Evolutionary conservation across 2,888 invertebrate genomes (phyloP).

Genomic region (Sceliomorpha sp.): DNA sequence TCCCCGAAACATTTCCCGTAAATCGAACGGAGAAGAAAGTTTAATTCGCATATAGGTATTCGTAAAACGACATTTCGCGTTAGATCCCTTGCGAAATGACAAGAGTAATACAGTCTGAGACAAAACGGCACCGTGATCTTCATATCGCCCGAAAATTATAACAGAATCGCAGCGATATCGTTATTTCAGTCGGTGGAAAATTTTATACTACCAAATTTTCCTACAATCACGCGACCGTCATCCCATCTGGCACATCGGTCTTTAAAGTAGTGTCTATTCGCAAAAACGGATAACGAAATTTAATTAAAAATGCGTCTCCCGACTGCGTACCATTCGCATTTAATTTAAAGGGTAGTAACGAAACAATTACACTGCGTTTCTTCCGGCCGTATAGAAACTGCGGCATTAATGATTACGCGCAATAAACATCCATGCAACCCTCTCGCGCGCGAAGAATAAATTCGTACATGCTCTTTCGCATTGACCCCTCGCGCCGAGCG

Average conservation of each 20-base stretch:
- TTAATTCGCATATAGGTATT: no score
- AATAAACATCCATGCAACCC: conserved; percentile 57
- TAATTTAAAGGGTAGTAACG: conserved; percentile 44
- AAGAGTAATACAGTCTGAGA: no score
- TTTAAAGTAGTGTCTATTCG: conserved; percentile 2
- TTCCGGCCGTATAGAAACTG: conserved; percentile 31
- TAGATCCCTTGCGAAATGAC: no score
- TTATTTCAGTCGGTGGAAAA: no score
- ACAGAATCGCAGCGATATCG: no score
- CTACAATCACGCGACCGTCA: conserved; percentile 1
- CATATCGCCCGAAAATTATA: no score
- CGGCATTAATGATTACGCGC: conserved; percentile 52
- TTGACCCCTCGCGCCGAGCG: conserved; percentile 55
- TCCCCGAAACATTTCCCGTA: no score
- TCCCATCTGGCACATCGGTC: conserved; percentile 1
- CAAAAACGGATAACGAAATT: conserved; percentile 20
- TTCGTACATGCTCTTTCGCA: conserved; percentile 51
- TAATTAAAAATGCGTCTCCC: conserved; percentile 45
- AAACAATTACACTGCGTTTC: conserved; percentile 50
- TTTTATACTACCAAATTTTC: no score
- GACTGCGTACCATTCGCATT: conserved; percentile 23
- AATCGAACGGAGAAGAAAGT: no score
- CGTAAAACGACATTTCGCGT: no score
- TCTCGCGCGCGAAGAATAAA: conserved; percentile 40
- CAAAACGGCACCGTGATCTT: no score